Conservation (phyloP, 2,113 vertebrate species). For the Otus sunia region DNA sequence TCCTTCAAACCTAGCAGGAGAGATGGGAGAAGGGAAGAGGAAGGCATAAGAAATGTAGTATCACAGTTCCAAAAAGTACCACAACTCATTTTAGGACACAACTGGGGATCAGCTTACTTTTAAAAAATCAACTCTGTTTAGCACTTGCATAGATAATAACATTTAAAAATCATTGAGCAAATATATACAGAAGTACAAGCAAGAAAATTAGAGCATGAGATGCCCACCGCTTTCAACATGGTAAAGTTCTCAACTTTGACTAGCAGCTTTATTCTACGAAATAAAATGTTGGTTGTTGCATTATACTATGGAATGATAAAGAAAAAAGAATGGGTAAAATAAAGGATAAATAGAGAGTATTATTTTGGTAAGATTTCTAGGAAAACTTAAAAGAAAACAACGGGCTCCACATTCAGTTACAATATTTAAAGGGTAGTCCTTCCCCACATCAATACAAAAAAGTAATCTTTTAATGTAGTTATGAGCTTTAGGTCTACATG, state of each 20-base stretch:
- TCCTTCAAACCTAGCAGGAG: not conserved
- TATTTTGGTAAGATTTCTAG: not conserved
- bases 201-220: not conserved
- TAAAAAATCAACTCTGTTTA: not conserved
- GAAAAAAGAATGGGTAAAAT: not conserved
- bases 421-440: not conserved
- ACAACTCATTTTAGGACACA: not conserved
- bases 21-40: not conserved
- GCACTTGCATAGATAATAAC: not conserved
- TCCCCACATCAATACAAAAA: not conserved
- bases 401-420: not conserved
- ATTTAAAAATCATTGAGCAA: not conserved
- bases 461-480: not conserved
- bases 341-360: not conserved
- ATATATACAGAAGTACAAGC: not conserved
- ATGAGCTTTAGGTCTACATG: not conserved
- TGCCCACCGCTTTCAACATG: not conserved
- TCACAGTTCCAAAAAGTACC: not conserved
- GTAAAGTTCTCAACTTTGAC: not conserved
- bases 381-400: not conserved
- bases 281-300: not conserved
- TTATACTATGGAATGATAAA: not conserved
- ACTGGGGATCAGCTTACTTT: not conserved
- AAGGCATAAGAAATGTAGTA: not conserved
- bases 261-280: not conserved